Evolutionary conservation across 2,888 invertebrate species (phyloP), one percentile per base, ranked within the genome.

Genomic region (Harmothoe impar): DNA sequence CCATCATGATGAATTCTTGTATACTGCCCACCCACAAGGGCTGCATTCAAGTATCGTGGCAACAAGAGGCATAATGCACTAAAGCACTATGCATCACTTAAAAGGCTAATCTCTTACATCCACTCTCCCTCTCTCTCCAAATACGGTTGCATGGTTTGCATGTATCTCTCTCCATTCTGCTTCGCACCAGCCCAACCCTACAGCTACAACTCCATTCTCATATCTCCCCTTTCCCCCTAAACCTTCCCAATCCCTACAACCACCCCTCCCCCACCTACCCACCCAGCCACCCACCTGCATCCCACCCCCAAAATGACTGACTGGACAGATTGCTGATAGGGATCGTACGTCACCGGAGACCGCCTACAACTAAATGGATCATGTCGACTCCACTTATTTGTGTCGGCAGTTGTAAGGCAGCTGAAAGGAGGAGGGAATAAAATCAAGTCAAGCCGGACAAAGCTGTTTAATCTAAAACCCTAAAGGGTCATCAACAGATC

Each of bases 291-390:
- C 72, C 72, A 15, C 72, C n/a, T 25, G 5, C 7, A n/a, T 5
- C 68, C 68, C 12, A 15, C 54, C 54, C 10, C 17, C 54, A 17
- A 10, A 52, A 17, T 17, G 12, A n/a, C 7, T 12, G 15, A 29
- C 0, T 25, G 31, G 81, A 81, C 43, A 43, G 81, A 43, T 43
- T 20, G 81, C 35, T 20, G 81, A 35, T 81, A 43, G 81, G 20
- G 81, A 81, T 23, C 23, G 81, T n/a, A n/a, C 25, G 81, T 81
- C 81, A 81, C 25, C 20, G 35, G 81, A 81, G 81, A 81, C 77
- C 33, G 81, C 17, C 35, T 81, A 35, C 81, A 35, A 81, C 81
- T 43, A 35, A 81, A 81, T 81, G 81, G 35, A 81, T 81, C 81
- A 81, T 81, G 81, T 81, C 81, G 33, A 35, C 81, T 43, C 33